A percentile compares a stretch with the other conserved stretches of the same genome.
Conservation (phyloP, 2,888 invertebrate genomes). For the Drosophila mercatorum region DNA sequence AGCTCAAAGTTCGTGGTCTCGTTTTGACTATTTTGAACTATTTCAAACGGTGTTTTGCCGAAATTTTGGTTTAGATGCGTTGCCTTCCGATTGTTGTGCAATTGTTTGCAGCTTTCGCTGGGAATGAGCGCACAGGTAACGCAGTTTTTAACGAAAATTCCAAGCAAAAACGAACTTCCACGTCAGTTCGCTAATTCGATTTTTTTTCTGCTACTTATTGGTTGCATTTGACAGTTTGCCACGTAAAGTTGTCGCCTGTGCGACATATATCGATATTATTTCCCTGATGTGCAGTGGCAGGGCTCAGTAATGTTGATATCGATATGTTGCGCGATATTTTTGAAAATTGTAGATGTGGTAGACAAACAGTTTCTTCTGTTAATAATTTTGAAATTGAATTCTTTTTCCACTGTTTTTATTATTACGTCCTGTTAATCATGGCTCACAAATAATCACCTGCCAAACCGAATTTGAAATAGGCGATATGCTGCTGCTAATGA, state of each 20-base stretch:
- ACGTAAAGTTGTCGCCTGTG: conserved; percentile 74
- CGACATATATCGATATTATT: conserved; percentile 43
- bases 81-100: conserved; percentile 21
- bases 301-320: not conserved
- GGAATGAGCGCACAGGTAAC: conserved; percentile 40
- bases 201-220: conserved; percentile 62
- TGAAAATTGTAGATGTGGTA: not conserved
- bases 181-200: conserved; percentile 80
- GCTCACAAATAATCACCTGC: not conserved
- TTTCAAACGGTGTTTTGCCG: conserved; percentile 13
- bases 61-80: conserved; percentile 27
- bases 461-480: not conserved
- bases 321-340: conserved; percentile 22
- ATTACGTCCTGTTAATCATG: not conserved
- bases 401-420: not conserved
- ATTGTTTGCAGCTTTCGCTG: conserved; percentile 33
- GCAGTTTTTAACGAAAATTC: conserved; percentile 53
- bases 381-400: not conserved
- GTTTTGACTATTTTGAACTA: conserved; percentile 30
- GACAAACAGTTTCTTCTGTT: not conserved
- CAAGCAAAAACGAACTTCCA: conserved; percentile 78
- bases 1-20: conserved; percentile 71
- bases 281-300: not conserved
- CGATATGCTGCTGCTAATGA: not conserved
- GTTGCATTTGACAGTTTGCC: conserved; percentile 79